A percentile compares a stretch with the other conserved stretches of the same genome.
These are phyloP conservation scores for Petaurus breviceps DNA, from an alignment of 2,113 vertebrate species.

Conservation along the genomic window DNA sequence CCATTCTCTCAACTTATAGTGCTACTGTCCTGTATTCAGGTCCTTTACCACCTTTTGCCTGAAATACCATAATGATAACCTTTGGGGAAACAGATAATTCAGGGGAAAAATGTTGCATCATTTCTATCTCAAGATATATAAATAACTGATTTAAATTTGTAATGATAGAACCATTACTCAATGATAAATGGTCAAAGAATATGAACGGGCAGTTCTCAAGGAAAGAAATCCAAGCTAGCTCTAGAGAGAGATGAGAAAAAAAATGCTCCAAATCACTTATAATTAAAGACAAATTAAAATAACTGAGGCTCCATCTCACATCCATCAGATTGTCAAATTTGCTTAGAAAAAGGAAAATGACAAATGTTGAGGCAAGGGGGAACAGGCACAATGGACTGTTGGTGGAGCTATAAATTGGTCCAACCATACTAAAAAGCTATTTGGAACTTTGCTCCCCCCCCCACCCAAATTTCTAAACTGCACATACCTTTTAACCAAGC, in stretches of 20 bases:
- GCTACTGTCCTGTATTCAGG: background rate
- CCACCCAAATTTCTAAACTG: too few relatives aligned
- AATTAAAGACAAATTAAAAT: background rate
- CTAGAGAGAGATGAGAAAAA: too few relatives aligned
- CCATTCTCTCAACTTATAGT: background rate
- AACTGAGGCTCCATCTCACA: background rate
- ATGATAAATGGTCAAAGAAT: background rate
- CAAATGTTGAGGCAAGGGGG: too few relatives aligned
- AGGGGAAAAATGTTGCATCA: background rate
- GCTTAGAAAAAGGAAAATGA: background rate
- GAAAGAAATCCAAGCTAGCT: background rate
- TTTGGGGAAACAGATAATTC: background rate
- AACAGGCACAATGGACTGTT: too few relatives aligned
- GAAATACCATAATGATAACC: background rate
- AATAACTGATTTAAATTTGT: background rate
- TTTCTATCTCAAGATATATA: background rate
- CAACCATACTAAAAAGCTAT: too few relatives aligned
- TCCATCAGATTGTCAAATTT: background rate
- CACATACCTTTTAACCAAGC: too few relatives aligned
- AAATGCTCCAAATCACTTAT: background rate
- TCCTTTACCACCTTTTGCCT: background rate
- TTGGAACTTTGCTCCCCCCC: too few relatives aligned
- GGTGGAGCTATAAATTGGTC: too few relatives aligned
- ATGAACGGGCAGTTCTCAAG: background rate
- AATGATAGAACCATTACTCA: background rate